Percentiles rank a stretch among this genome's conserved stretches.
phyloP scores from a whole-genome alignment of 92 coral and sea anemone genomes.

The Metridium senile region DNA sequence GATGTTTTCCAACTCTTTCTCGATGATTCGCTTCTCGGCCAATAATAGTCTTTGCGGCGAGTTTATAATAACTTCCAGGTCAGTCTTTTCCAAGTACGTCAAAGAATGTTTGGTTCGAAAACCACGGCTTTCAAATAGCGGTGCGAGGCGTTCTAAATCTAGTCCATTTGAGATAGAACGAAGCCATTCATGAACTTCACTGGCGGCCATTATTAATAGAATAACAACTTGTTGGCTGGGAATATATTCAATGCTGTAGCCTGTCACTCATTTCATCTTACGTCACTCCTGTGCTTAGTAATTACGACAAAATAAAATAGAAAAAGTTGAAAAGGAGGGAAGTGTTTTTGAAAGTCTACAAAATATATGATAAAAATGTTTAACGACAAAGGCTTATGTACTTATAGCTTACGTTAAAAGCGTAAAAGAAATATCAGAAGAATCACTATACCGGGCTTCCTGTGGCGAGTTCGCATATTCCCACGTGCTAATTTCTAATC shows the following conservation, averaged over 20 bases:
- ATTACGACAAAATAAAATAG: too few species aligned
- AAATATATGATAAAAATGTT: too few species aligned
- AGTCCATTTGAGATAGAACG: constrained; percentile 41
- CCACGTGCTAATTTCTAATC: neutral
- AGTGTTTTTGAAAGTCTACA: too few species aligned
- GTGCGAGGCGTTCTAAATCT: constrained; percentile 41
- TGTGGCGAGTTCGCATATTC: too few species aligned
- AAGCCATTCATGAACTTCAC: constrained; percentile 41
- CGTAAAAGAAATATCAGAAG: too few species aligned
- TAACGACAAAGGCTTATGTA: too few species aligned
- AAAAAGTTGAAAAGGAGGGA: too few species aligned
- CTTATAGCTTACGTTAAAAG: too few species aligned
- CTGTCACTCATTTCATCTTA: too few species aligned
- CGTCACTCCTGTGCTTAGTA: neutral
- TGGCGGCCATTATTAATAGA: constrained; percentile 28
- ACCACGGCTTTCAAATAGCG: constrained; percentile 46
- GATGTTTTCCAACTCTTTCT: constrained; percentile 39
- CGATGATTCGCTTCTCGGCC: constrained; percentile 35
- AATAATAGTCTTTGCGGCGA: constrained; percentile 44
- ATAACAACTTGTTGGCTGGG: too few species aligned
- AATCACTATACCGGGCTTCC: too few species aligned
- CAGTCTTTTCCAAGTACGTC: constrained; percentile 28
- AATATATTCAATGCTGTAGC: too few species aligned
- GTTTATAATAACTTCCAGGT: constrained; percentile 42
- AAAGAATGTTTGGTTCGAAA: constrained; percentile 37